phyloP scores from a whole-genome alignment of 2,888 invertebrate genomes.

The Pandemis cinnamomeana region DNA sequence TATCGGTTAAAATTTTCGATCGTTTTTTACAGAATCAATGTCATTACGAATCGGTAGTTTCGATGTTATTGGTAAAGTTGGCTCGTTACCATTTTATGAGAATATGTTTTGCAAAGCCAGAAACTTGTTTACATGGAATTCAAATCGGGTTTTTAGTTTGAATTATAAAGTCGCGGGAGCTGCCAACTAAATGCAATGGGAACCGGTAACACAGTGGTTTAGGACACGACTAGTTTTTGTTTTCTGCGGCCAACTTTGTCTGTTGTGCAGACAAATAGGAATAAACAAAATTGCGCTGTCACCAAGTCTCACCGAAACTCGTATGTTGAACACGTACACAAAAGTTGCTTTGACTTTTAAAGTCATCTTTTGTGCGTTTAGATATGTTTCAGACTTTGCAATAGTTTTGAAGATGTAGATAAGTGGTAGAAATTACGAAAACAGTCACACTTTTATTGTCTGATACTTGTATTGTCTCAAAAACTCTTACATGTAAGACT shows the following conservation, averaged over 20 bases:
- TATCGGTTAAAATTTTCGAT: conserved; percentile 49
- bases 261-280: conserved; percentile 40
- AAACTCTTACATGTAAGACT: too few species aligned
- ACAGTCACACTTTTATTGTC: too few species aligned
- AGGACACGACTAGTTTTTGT: conserved; percentile 50
- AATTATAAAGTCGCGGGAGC: conserved; percentile 71
- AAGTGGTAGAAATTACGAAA: too few species aligned
- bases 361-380: conserved; percentile 1
- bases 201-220: conserved; percentile 49
- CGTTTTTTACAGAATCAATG: conserved; percentile 56
- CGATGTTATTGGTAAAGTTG: conserved; percentile 74
- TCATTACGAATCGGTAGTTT: conserved; percentile 58
- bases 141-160: conserved; percentile 74
- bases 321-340: conserved; percentile 30
- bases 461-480: too few species aligned
- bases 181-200: conserved; percentile 66
- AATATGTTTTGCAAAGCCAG: conserved; percentile 70
- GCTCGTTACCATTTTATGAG: conserved; percentile 76
- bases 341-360: conserved; percentile 23
- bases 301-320: conserved; percentile 36
- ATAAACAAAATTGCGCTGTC: conserved; percentile 39
- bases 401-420: too few species aligned
- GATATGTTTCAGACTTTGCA: too few species aligned
- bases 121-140: conserved; percentile 80
- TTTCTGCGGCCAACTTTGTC: conserved; percentile 47